Evolutionary conservation across 1,140 invertebrate genomes (phyloP), one percentile per base, ranked within the genome.

Genomic region (Bombus fervidus): DNA sequence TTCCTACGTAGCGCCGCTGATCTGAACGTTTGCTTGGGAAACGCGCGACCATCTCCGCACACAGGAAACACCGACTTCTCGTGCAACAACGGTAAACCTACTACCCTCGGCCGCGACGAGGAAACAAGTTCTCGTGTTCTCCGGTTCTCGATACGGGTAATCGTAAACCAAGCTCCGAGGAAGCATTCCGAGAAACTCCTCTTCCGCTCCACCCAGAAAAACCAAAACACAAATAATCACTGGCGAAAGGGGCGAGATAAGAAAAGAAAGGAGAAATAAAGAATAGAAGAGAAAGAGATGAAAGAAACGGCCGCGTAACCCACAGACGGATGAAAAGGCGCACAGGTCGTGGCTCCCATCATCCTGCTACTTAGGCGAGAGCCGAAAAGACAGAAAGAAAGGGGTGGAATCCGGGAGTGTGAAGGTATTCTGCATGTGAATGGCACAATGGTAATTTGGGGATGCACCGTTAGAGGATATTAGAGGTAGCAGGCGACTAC

Each of bases 191-290:
- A 74, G 73, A 37, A 57, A 85, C 76, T 77, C 75, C 86, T 90
- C 90, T 94, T 93, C 93, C 94, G 92, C 91, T 86, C 89, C 94
- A 92, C 94, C 95, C 93, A 89, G 87, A 92, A 93, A 94, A 95
- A 94, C 94, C 94, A 94, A 95, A 95, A 95, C 92, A 94, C 94
- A 95, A 95, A 95, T 94, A 95, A 95, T 92, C 93, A 94, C 10
- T 91, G 92, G 80, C 81, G 69, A 72, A 72, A 72, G 28, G 37
- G 31, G 31, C 2, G 31, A 31, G n/a, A n/a, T 31, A 64, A 5
- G 28, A 64, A n/a, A 64, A 15, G 12, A 64, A 4, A 13, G n/a
- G 28, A 1, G 3, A 22, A 22, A 28, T 8, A 22, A 34, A 34
- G 18, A 28, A 87, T 88, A 89, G 85, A 75, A 37, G 47, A 76